Evolutionary conservation across 2,888 invertebrate genomes (phyloP).

Genomic region (Galerucella calmariensis): DNA sequence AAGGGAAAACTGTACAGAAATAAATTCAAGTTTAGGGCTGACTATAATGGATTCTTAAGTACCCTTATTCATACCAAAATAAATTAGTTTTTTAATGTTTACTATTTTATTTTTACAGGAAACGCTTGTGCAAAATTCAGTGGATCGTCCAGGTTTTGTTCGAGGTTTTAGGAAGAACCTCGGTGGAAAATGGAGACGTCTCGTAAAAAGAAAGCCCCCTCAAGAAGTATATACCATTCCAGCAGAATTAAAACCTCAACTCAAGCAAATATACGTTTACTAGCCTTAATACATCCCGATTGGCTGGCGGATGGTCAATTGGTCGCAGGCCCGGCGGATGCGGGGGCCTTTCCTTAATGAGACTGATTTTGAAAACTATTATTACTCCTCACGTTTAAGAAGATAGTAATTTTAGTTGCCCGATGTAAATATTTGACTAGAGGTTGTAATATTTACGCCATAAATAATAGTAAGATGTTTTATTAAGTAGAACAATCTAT

Average conservation of each 20-base stretch:
- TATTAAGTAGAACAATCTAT: constrained; percentile 40
- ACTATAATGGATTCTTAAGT: not conserved
- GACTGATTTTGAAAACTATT: constrained; percentile 56
- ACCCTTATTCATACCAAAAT: too few relatives aligned
- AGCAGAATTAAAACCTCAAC: constrained; percentile 86
- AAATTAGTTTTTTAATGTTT: not conserved
- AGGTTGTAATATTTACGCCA: constrained; percentile 43
- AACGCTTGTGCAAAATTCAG: constrained; percentile 78
- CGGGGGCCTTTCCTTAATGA: constrained; percentile 59
- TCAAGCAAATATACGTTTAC: constrained; percentile 90
- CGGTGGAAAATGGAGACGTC: constrained; percentile 86
- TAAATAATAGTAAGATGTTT: constrained; percentile 46
- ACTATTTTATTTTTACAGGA: constrained; percentile 72
- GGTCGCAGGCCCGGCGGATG: constrained; percentile 36
- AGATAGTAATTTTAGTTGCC: constrained; percentile 43
- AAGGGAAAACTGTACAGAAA: constrained; percentile 38
- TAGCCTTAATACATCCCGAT: constrained; percentile 56
- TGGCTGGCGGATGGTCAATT: constrained; percentile 36
- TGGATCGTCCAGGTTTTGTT: constrained; percentile 78
- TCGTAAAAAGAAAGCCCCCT: constrained; percentile 85
- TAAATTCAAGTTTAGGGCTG: constrained; percentile 34
- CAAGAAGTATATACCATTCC: constrained; percentile 87
- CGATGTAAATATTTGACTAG: constrained; percentile 42
- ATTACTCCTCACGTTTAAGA: constrained; percentile 43
- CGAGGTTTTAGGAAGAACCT: constrained; percentile 87